Evolutionary conservation across 2,888 invertebrate genomes (phyloP), one percentile per base, ranked within the genome.

Genomic region (Pegoplata infirma): DNA sequence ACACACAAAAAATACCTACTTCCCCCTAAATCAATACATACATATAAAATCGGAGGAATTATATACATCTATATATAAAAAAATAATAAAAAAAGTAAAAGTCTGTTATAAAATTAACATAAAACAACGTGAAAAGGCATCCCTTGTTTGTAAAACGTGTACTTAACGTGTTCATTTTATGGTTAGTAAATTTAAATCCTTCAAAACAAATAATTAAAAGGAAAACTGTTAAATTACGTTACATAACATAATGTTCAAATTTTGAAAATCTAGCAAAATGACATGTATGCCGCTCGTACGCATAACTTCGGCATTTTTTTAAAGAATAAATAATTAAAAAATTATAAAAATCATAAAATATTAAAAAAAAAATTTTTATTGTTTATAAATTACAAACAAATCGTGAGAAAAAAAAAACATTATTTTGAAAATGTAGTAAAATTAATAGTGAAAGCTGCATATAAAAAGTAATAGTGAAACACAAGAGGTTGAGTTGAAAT

Each of bases 181-280:
- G 67, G 55, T 47, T 44, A 56, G 46, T 67, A 19, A 58, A 36
- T 3, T 32, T 17, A 25, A 28, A 36, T 47, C 28, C 46, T 56
- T 49, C 17, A 0, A n/a, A 47, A 28, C 2, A 36, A 32, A 32
- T 12, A 47, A 44, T n/a, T 8, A 32, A 49, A 51, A 56, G 17
- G 21, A 28, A 61, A 55, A 32, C 40, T 40, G 55, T 5, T 53
- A 23, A 51, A 40, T 32, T 17, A 40, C 55, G 71, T 79, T 79
- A 75, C 79, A 79, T 79, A 79, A 79, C 8, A 61, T 49, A 61
- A 69, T 75, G 61, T 49, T 25, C 44, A 61, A n/a, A 40, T 40
- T 40, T 40, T n/a, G 5, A 40, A 40, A 40, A 40, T 63, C 56
- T 56, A 55, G n/a, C 56, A 76, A 76, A 74, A 76, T 69, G 68